Evolutionary conservation across 2,113 vertebrate species (phyloP), one percentile per base, ranked within the genome.

Genomic region (Raphicerus campestris): DNA sequence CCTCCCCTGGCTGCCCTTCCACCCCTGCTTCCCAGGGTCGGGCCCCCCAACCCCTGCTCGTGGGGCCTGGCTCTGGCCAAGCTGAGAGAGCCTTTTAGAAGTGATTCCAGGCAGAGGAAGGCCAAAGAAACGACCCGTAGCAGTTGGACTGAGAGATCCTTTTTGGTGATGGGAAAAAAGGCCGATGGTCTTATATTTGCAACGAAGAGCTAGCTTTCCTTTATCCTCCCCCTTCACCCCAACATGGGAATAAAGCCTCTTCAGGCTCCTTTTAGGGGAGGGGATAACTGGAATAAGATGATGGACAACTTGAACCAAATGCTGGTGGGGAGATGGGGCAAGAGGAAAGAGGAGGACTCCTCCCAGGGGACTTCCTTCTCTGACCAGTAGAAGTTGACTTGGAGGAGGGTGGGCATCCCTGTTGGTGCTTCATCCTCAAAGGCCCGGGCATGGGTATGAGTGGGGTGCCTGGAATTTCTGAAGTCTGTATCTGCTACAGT

Each of bases 381-480:
- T 15, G 77, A 9, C 22, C 28, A 17, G 20, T 16, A 24, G 81
- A 32, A 55, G 13, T 1, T 11, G 60, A 32, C 42, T 2, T 9
- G 39, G 39, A 45, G 51, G 19, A 17, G 7, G 4, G 3, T 9
- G 19, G 32, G 39, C 3, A 0, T 26, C 15, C 78, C 53, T 20
- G 56, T 20, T 7, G 22, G 28, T 16, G 63, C 16, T 20, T n/a
- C 32, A 9, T 13, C 20, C 80, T 9, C 30, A 78, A 24, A 49
- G 45, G 73, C 77, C 77, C 0, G 30, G 7, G 7, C 0, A 0
- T 20, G 60, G 26, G 28, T 2, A 7, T 2, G 24, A 14, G 58
- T 7, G 2, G 14, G 63, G 66, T 24, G 58, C 28, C 63, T 73
- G 81, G 45, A 30, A 19, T 49, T 66, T 61, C 77, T n/a, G 7